These are phyloP conservation scores for Drosophila santomea DNA, from an alignment of 1,140 invertebrate species.

Conservation along the genomic window DNA sequence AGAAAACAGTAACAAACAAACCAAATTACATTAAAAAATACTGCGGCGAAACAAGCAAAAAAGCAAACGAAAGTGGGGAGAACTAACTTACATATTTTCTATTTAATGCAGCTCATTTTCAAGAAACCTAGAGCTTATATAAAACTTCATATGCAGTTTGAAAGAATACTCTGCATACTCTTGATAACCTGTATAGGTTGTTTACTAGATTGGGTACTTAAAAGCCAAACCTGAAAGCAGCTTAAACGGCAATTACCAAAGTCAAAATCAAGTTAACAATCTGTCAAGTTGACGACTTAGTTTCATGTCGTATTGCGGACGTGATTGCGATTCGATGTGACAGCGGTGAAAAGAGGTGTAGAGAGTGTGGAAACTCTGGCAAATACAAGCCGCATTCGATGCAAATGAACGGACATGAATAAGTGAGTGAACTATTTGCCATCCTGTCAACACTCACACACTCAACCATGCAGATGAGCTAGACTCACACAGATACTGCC, in stretches of 20 bases:
- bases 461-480: constrained; percentile 14
- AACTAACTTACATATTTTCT: too few relatives aligned
- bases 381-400: constrained; percentile 21
- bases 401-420: constrained; percentile 63
- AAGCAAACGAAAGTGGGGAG: too few relatives aligned
- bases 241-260: not conserved
- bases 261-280: not conserved
- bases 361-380: constrained; percentile 13
- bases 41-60: too few relatives aligned
- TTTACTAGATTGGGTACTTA: too few relatives aligned
- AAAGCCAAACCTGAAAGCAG: not conserved
- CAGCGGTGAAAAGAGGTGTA: constrained; percentile 1
- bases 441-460: constrained; percentile 4
- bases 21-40: not conserved
- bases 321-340: constrained; percentile 28
- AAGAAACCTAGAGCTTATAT: too few relatives aligned
- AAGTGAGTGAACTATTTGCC: constrained; percentile 41
- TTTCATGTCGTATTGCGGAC: constrained; percentile 30
- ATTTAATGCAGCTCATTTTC: too few relatives aligned
- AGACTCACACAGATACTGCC: constrained; percentile 9
- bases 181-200: too few relatives aligned
- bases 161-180: too few relatives aligned
- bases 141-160: too few relatives aligned
- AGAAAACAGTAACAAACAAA: not conserved
- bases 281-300: constrained; percentile 21